Percentiles rank a stretch among this genome's conserved stretches.
These are phyloP conservation scores for Oasisia sp. DNA, from an alignment of 2,888 invertebrate genomes.

Conservation along the genomic window DNA sequence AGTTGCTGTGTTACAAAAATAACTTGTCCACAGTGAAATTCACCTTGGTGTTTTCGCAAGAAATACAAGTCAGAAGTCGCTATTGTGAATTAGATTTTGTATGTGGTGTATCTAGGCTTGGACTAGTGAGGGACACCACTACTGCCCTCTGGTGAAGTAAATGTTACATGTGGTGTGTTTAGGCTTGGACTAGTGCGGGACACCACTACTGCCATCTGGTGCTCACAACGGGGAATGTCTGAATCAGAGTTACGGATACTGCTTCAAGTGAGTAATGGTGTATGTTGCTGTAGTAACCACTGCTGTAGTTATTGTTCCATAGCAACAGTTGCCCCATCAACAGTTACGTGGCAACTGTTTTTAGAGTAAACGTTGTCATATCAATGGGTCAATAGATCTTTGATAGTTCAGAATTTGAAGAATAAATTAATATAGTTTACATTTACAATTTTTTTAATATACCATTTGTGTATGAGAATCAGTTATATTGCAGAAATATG, in stretches of 20 bases:
- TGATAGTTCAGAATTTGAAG: too few relatives aligned
- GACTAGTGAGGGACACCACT: constrained; percentile 47
- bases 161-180: neutral
- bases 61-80: neutral
- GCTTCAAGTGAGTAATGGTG: constrained; percentile 44
- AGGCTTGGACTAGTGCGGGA: constrained; percentile 47
- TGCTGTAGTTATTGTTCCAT: neutral
- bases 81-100: neutral
- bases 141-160: constrained; percentile 49
- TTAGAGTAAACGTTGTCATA: too few relatives aligned
- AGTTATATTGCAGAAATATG: too few relatives aligned
- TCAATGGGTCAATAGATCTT: too few relatives aligned
- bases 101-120: constrained; percentile 42
- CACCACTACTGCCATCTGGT: constrained; percentile 53
- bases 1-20: neutral
- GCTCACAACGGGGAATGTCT: constrained; percentile 53
- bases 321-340: neutral
- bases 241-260: constrained; percentile 50
- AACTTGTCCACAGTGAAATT: neutral
- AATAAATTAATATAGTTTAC: too few relatives aligned
- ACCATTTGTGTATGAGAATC: too few relatives aligned
- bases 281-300: neutral
- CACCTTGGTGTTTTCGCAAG: neutral
- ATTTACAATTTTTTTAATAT: too few relatives aligned
- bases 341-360: too few relatives aligned